Conservation (phyloP, 1,140 invertebrate species). For the Stegodyphus mimosarum region DNA sequence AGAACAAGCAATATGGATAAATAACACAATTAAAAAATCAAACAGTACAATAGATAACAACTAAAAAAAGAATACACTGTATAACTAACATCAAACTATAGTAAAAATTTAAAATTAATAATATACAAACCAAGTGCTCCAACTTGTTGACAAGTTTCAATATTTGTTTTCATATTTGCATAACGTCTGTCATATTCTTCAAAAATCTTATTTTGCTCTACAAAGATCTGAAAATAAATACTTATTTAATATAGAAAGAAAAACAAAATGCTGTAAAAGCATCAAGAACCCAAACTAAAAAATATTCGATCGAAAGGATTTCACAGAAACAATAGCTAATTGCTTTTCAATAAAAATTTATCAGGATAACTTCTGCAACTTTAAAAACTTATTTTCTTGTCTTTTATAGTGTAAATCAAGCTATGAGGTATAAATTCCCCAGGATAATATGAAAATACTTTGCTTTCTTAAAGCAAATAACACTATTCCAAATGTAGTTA, state of each 20-base stretch:
- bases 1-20: background rate
- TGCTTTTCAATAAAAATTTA: no score
- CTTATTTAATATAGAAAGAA: background rate
- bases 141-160: conserved; percentile 89
- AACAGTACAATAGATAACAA: background rate
- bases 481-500: no score
- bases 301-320: no score
- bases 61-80: background rate
- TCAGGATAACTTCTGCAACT: no score
- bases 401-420: no score
- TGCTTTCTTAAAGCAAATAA: no score
- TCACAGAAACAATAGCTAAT: no score
- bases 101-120: background rate
- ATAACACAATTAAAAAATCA: background rate
- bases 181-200: conserved; percentile 94
- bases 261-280: no score
- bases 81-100: background rate
- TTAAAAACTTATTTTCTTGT: no score
- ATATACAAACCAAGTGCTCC: conserved; percentile 67
- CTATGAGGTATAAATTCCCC: no score
- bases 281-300: no score
- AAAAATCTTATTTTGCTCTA: conserved; percentile 90
- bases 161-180: conserved; percentile 89
- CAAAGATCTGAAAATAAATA: conserved; percentile 67
- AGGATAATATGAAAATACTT: no score